Base-by-base conservation (phyloP, 2,888 invertebrate species). In the Leucania comma region DNA sequence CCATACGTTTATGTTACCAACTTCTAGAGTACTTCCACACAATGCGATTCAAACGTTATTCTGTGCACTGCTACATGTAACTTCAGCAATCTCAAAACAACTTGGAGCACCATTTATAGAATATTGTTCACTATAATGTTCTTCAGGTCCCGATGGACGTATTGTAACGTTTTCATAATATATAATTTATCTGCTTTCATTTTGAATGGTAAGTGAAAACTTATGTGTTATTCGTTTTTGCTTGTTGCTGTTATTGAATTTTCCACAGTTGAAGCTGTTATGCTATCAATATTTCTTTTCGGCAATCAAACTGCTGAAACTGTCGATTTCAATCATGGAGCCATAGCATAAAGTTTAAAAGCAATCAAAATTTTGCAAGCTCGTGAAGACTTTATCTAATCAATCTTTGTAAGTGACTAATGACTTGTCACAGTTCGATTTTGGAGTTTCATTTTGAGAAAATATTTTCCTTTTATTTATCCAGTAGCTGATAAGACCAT, bases 81-180 rank as follows among this genome's bases (percentile, higher is more conserved):
- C 73, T 80, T 71, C 59, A 53, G 73, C 73, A 74, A 80, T 84
- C 78, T 57, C 46, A 72, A 58, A 71, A 72, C 81, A 78, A 82
- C 68, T 78, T 78, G 58, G 51, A 68, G 29, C 38, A 51, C 63
- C 69, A 72, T 83, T 74, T 68, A 65, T 68, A 50, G 61, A 57
- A 59, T 61, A 74, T 74, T 75, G 70, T 81, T 77, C 72, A 56
- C 54, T 65, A 32, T 79, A 78, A 76, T 81, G 78, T 46, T 64
- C 71, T 67, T 66, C 50, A 61, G 50, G 22, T 71, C 63, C 60
- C 77, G 76, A 54, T 76, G 66, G 78, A 76, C 58, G 24, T 81
- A 67, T 76, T 81, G 66, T 42, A 60, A 63, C 77, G 70, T 61
- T 78, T 70, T 62, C 9, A 78, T n/a, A n/a, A n/a, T n/a, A n/a